Evolutionary conservation across 1,140 invertebrate genomes (phyloP), one percentile per base, ranked within the genome.

Genomic region (Stegodyphus mimosarum): DNA sequence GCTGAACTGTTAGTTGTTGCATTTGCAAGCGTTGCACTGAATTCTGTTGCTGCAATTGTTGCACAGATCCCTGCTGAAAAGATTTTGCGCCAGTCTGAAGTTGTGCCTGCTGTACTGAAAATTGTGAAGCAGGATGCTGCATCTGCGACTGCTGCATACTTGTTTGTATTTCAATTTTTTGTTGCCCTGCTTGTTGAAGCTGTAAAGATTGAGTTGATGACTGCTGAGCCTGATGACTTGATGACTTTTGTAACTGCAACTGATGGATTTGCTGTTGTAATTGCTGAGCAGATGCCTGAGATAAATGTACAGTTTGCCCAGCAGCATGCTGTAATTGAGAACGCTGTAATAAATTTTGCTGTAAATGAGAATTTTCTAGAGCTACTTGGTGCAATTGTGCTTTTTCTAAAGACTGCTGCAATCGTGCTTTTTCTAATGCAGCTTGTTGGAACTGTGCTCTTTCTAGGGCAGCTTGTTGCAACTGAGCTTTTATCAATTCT

Each of bases 81-180:
- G 77, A 48, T 55, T 84, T 83, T 5, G 66, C 7, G 15, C 48
- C 51, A 74, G 74, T 9, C 49, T 84, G 81, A 5, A 75, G 13
- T 18, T 77, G 86, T 13, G 64, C 33, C 51, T 72, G 87, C 49
- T 76, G 90, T 33, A 86, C 76, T 18, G 87, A 77, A n/a, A 88
- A 88, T 63, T 89, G 89, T 66, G 80, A 49, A 53, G 17, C 18
- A 60, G 66, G 60, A 52, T 87, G 87, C 64, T 88, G 88, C 55
- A 87, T 75, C 71, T 84, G 86, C 6, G 74, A 52, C 6, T 50
- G 71, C 18, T 84, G 81, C 48, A 76, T 50, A 33, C 17, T 76
- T 55, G 81, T 48, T 67, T 51, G 33, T 51, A 84, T n/a, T n/a
- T 84, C 81, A 48, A 69, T 7, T 69, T 84, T 84, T 49, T 50